Conservation (phyloP, 2,888 invertebrate genomes). For the Rambutsinella grinnellia region DNA sequence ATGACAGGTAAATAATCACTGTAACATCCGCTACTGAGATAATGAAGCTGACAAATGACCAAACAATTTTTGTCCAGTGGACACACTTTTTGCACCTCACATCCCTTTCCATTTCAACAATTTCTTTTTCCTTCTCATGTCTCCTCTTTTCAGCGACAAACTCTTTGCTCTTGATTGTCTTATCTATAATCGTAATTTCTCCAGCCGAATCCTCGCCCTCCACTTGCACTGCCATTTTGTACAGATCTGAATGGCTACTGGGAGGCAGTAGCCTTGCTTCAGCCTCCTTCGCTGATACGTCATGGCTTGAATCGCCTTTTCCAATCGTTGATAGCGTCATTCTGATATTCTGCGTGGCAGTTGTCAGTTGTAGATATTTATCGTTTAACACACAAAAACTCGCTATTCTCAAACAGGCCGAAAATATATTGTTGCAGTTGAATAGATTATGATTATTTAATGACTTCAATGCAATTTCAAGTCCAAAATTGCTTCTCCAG, state of each 20-base stretch:
- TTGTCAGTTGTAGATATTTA: too few species aligned
- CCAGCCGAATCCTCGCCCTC: not conserved
- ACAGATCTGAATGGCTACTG: not conserved
- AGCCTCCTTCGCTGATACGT: not conserved
- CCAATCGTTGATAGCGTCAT: not conserved
- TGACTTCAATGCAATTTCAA: too few species aligned
- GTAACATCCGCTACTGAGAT: conserved; percentile 51
- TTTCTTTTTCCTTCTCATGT: not conserved
- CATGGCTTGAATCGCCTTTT: not conserved
- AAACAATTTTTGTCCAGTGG: conserved; percentile 37
- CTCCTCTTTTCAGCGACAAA: not conserved
- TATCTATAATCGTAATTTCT: not conserved
- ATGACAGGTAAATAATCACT: conserved; percentile 53
- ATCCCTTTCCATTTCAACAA: conserved; percentile 11
- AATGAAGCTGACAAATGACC: conserved; percentile 44
- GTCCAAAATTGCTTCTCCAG: too few species aligned
- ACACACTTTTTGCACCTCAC: conserved; percentile 8
- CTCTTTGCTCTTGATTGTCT: not conserved
- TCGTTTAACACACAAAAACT: too few species aligned
- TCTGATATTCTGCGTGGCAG: not conserved
- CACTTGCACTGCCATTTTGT: not conserved
- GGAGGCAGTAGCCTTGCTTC: not conserved
- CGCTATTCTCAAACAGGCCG: too few species aligned
- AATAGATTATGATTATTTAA: too few species aligned
- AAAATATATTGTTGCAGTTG: too few species aligned